phyloP scores from a whole-genome alignment of 2,113 vertebrate species.

The Cygnus atratus region DNA sequence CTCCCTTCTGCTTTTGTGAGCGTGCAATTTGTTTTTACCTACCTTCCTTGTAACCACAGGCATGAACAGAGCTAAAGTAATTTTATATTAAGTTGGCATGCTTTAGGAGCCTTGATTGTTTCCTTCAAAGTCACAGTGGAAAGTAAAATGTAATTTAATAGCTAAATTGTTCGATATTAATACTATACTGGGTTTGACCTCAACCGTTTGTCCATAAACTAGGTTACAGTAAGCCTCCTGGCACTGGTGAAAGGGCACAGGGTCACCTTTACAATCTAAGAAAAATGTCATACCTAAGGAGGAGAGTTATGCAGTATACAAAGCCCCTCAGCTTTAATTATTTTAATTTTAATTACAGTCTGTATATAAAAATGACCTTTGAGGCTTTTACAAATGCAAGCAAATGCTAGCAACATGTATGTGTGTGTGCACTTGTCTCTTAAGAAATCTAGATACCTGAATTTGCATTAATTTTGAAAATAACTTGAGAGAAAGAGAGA shows the following conservation, averaged over 20 bases:
- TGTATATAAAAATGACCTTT: background rate
- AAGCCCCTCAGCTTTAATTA: background rate
- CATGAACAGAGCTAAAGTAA: background rate
- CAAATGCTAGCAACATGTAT: background rate
- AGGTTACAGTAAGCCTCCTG: background rate
- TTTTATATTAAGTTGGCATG: background rate
- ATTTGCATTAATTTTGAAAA: background rate
- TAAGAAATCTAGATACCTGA: background rate
- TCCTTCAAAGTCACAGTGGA: background rate
- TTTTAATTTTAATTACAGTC: background rate
- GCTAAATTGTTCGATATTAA: background rate
- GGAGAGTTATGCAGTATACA: no score
- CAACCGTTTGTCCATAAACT: background rate
- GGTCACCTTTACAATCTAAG: background rate
- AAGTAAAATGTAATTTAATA: background rate
- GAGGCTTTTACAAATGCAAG: background rate
- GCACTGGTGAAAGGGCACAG: background rate
- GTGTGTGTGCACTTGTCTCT: fast-evolving
- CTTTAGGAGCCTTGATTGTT: background rate
- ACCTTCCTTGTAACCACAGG: background rate
- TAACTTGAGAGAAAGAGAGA: background rate
- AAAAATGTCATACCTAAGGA: background rate
- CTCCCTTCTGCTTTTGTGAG: background rate
- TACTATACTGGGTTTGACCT: background rate
- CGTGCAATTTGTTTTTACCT: background rate